Percentiles rank a stretch among this genome's conserved stretches.
Conservation (phyloP, 1,140 invertebrate species). For the Melanaphis sacchari region DNA sequence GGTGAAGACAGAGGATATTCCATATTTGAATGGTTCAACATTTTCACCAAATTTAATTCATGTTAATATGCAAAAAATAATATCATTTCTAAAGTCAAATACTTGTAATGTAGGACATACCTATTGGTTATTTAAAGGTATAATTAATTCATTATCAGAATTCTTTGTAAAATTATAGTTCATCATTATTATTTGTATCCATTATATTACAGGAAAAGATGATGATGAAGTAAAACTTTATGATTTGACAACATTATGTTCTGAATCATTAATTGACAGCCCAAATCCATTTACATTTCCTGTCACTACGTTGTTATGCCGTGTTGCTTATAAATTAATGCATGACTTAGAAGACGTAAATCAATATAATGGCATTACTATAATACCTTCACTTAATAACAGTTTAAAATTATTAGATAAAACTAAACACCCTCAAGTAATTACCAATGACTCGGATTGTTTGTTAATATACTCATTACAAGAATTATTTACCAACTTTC, state of each 20-base stretch:
- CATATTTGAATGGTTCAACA: conserved; percentile 81
- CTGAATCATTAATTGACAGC: conserved; percentile 67
- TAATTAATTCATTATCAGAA: not conserved
- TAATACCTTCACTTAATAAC: conserved; percentile 74
- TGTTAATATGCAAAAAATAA: conserved; percentile 91
- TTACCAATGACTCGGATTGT: not conserved
- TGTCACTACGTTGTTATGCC: conserved; percentile 87
- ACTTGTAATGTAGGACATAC: conserved; percentile 94
- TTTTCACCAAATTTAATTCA: conserved; percentile 86
- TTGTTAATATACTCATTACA: not conserved
- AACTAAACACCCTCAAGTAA: conserved; percentile 77
- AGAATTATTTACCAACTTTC: conserved; percentile 15
- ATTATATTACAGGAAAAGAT: conserved; percentile 70
- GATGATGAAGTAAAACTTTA: conserved; percentile 93
- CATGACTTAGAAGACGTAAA: conserved; percentile 66
- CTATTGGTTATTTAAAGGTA: conserved; percentile 94
- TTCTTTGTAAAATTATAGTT: not conserved
- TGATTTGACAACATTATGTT: conserved; percentile 86
- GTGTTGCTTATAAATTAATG: conserved; percentile 84
- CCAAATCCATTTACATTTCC: conserved; percentile 92
- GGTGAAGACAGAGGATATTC: conserved; percentile 92
- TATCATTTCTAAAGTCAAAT: conserved; percentile 90
- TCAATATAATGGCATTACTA: conserved; percentile 73
- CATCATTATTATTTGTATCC: not conserved
- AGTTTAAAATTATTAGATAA: conserved; percentile 77